These are phyloP conservation scores for Nomada fucata DNA, from an alignment of 2,888 invertebrate species.

Conservation along the genomic window DNA sequence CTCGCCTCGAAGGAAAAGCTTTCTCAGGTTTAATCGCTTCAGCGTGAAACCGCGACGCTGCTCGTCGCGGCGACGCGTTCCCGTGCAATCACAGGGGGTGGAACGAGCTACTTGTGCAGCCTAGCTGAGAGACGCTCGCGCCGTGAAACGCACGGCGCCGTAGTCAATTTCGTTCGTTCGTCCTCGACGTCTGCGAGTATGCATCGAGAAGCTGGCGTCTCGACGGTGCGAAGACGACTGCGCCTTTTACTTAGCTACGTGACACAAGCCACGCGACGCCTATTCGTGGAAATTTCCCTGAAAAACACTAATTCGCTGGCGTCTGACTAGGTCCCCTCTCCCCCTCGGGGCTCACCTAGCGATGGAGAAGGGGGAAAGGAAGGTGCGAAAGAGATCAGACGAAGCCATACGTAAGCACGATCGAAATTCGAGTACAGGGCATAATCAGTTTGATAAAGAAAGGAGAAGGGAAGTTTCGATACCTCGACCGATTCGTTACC, in stretches of 20 bases:
- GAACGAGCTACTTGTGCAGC: slow-evolving; percentile 29
- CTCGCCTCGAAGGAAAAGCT: not conserved
- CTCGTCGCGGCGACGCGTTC: not conserved
- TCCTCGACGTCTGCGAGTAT: slow-evolving; percentile 20
- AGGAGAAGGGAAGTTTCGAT: too few relatives aligned
- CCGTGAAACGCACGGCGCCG: slow-evolving; percentile 35
- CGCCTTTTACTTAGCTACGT: slow-evolving; percentile 41
- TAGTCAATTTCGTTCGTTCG: slow-evolving; percentile 34
- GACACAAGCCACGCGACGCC: slow-evolving; percentile 11
- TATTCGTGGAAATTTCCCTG: slow-evolving; percentile 42
- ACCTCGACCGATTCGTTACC: too few relatives aligned
- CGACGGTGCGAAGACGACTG: not conserved
- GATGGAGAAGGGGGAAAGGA: not conserved
- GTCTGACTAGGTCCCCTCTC: not conserved
- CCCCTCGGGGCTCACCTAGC: not conserved
- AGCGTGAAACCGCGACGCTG: not conserved
- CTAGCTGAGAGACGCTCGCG: not conserved
- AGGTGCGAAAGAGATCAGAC: not conserved
- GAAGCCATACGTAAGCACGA: not conserved
- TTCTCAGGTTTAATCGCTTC: slow-evolving; percentile 33
- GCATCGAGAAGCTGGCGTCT: slow-evolving; percentile 17
- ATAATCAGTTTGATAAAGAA: not conserved
- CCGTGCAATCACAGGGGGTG: slow-evolving; percentile 40
- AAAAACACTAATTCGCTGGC: slow-evolving; percentile 42
- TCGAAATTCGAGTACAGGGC: not conserved